Evolutionary conservation across 2,888 invertebrate genomes (phyloP), one percentile per base, ranked within the genome.

Genomic region (Drosophila leonis): DNA sequence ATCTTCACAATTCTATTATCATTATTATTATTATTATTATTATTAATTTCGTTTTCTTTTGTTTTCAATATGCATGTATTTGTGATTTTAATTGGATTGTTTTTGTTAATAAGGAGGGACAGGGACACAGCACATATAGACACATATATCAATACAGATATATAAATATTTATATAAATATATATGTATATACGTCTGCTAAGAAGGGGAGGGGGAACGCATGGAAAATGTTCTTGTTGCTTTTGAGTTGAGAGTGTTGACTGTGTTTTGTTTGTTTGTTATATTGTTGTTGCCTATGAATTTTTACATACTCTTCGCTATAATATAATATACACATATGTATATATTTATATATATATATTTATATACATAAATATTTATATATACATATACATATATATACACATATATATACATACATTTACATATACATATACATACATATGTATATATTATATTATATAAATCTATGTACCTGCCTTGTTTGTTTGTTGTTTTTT

Each of bases 291-390:
- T 75, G 65, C 71, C 68, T 82, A 79, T 84, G 67, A 61, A 69
- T 84, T 63, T 69, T 65, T 81, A 83, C 74, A 86, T 86, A 84
- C 77, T 84, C 79, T 64, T 71, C 71, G 61, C 57, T 85, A 71
- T 71, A 78, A 72, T 79, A 80, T 80, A 80, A 77, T 76, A 80
- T 74, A 72, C 74, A 78, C 74, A 67, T 80, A 68, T 69, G 70
- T 70, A 65, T 70, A 64, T 72, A 69, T 64, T 61, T 60, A 54
- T 73, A 74, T 76, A 20, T 27, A 48, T 29, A 56, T 61, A 24
- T 51, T 75, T 73, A 72, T 60, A 60, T 74, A 76, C 7, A 4
- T 70, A 76, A 63, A 65, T 75, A 65, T 66, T 56, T 75, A 75
- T 73, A 76, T 76, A 71, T 75, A 80, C 72, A 72, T 75, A 64